Evolutionary conservation across 2,888 invertebrate species (phyloP), one percentile per base, ranked within the genome.

Genomic region (Drymonia ruficornis): DNA sequence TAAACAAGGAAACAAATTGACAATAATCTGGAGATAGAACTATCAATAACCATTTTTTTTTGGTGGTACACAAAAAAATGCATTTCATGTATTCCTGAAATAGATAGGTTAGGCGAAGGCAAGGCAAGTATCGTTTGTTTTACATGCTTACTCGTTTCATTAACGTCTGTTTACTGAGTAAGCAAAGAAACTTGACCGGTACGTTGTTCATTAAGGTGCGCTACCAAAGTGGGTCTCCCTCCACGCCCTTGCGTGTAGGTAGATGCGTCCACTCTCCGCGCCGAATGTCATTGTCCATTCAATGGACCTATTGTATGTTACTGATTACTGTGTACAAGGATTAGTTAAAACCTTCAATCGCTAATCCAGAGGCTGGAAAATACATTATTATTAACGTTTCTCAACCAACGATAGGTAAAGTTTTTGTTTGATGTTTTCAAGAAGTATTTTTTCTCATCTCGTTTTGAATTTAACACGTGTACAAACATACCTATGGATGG

Each of bases 281-380:
- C 76, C 74, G 76, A 81, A 79, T 81, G 74, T 73, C 76, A 80
- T 80, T 80, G 75, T 78, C 73, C 72, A 75, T 78, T 75, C 68
- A 72, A 75, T 74, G 72, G 67, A 13, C 11, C 46, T 46, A 44
- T 23, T 70, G 70, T 65, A 36, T 36, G 36, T 36, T 36, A n/a
- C 36, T 3, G 36, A n/a, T 31, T 64, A 65, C 75, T 72, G 72
- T 79, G 59, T 38, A 38, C 38, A 38, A 42, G 7, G 42, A 16
- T 15, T 42, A 16, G 4, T 42, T 4, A 42, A 42, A 42, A 42
- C 42, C 42, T 16, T 38, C 15, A 38, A n/a, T n/a, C 38, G 1
- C 15, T 15, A 15, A 38, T 38, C 38, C 38, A 38, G 12, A 11
- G 31, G 31, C 31, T 31, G 23, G 7, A 23, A 23, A 23, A 23